Percentiles rank a stretch among this genome's conserved stretches.
Evolutionary conservation across 2,113 vertebrate species (phyloP).

Genomic region (Pelusios castaneus): DNA sequence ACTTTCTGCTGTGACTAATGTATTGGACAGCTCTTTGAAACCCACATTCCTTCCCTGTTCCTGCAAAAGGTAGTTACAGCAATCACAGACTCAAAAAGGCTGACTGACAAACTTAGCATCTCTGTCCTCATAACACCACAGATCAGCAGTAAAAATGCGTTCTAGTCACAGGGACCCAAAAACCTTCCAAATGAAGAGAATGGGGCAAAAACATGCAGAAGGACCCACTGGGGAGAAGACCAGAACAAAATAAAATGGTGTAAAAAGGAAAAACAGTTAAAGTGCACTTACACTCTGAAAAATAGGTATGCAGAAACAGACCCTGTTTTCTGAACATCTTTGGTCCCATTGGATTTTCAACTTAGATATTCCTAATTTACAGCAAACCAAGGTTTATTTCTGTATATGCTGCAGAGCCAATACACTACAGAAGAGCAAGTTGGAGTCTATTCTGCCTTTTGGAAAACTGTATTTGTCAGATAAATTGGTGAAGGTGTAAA

Average conservation of each 20-base stretch:
- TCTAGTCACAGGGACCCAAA: neutral
- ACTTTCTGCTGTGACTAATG: neutral
- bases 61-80: neutral
- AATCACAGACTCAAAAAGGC: neutral
- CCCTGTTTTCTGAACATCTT: neutral
- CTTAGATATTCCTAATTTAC: neutral
- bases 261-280: neutral
- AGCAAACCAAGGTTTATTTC: neutral
- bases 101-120: neutral
- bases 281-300: neutral
- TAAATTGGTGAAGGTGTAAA: neutral
- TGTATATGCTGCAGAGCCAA: neutral
- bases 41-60: neutral
- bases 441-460: neutral
- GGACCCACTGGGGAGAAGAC: neutral
- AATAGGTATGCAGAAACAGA: neutral
- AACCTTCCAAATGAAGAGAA: neutral
- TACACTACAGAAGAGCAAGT: neutral
- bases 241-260: neutral
- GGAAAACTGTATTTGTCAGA: neutral
- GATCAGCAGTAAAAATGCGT: neutral
- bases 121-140: neutral
- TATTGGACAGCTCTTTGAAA: neutral
- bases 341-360: neutral
- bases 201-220: neutral